Evolutionary conservation across 1,140 invertebrate species (phyloP).

Genomic region (Vollenhovia emeryi): DNA sequence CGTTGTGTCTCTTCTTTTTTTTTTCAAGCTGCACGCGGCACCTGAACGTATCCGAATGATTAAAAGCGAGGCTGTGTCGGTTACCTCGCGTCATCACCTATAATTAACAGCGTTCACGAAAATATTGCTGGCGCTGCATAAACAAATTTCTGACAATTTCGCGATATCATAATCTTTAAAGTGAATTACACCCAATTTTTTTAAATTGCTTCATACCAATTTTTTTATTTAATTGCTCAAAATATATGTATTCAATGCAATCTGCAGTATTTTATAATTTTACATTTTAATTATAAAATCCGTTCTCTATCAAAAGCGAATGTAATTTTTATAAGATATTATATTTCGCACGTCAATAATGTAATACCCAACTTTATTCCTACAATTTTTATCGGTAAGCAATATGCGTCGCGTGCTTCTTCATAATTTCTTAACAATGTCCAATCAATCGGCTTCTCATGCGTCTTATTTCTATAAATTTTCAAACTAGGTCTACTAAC

Average conservation of each 20-base stretch:
- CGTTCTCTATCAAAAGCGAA: neutral
- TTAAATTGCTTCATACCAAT: neutral
- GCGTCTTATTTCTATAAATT: neutral
- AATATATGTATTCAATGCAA: neutral
- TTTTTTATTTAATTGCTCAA: neutral
- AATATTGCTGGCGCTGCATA: neutral
- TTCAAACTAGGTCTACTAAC: neutral
- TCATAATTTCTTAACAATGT: neutral
- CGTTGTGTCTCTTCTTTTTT: conserved; percentile 36
- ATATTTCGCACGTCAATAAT: neutral
- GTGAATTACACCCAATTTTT: neutral
- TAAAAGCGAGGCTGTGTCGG: conserved; percentile 37
- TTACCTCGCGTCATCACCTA: conserved; percentile 28
- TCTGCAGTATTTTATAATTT: neutral
- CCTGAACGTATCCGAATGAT: conserved; percentile 51
- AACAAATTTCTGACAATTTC: conserved; percentile 11
- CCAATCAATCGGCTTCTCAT: neutral
- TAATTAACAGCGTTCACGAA: conserved; percentile 34
- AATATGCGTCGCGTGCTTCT: neutral
- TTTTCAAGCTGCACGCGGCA: conserved; percentile 7
- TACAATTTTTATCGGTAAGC: neutral
- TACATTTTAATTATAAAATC: neutral
- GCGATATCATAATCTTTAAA: neutral
- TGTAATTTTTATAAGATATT: neutral
- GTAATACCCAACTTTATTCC: neutral